Evolutionary conservation across 2,888 invertebrate species (phyloP).

Genomic region (Hydriomena furcata): DNA sequence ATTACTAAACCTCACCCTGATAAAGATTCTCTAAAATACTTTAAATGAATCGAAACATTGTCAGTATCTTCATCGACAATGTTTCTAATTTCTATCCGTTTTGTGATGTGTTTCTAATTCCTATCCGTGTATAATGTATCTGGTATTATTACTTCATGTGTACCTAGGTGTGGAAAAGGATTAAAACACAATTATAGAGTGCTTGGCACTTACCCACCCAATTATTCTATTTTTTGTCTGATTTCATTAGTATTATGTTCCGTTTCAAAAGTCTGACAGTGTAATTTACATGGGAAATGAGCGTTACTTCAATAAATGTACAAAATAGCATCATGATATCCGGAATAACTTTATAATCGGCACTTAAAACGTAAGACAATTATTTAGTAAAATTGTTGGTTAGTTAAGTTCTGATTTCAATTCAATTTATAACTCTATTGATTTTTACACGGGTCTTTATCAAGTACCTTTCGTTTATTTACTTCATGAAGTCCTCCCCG

Average conservation of each 20-base stretch:
- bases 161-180: neutral
- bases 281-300: slow-evolving; percentile 35
- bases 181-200: slow-evolving; percentile 39
- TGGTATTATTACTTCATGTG: neutral
- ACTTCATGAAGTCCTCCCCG: no score
- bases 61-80: no score
- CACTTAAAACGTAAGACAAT: neutral
- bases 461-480: no score
- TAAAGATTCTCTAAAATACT: no score
- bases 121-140: no score
- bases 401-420: no score
- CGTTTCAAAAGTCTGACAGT: slow-evolving; percentile 38
- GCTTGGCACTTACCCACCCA: slow-evolving; percentile 13
- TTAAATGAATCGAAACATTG: no score
- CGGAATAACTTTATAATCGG: slow-evolving; percentile 10
- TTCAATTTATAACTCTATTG: no score
- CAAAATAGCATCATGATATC: slow-evolving; percentile 18
- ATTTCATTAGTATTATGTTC: slow-evolving; percentile 35
- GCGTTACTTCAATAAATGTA: slow-evolving; percentile 17
- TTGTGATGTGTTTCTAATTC: no score
- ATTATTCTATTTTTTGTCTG: slow-evolving; percentile 32
- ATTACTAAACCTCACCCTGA: no score
- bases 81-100: no score
- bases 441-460: no score
- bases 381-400: neutral